These are phyloP conservation scores for Epistrophella euchroma DNA, from an alignment of 2,888 invertebrate genomes.

Conservation along the genomic window DNA sequence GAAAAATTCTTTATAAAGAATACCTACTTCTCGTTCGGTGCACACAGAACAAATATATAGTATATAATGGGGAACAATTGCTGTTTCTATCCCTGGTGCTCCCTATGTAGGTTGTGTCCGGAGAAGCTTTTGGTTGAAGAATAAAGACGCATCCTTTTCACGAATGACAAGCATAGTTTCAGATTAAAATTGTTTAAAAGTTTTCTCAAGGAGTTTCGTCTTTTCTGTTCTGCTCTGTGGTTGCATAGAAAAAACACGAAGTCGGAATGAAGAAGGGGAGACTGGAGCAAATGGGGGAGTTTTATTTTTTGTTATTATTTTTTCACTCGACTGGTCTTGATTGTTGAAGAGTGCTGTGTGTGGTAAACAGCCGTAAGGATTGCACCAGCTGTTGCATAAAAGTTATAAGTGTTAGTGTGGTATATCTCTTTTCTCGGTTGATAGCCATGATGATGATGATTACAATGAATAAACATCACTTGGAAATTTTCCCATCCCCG, in stretches of 20 bases:
- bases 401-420: conserved; percentile 56
- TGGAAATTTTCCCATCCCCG: conserved; percentile 6
- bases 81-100: conserved; percentile 16
- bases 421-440: neutral
- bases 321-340: conserved; percentile 46
- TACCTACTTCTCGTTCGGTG: conserved; percentile 42
- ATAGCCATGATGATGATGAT: conserved; percentile 55
- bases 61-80: neutral
- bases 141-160: conserved; percentile 50
- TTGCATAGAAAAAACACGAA: conserved; percentile 15
- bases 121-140: conserved; percentile 12
- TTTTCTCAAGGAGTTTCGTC: conserved; percentile 69
- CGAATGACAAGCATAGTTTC: conserved; percentile 72
- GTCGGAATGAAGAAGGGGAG: conserved; percentile 9
- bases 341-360: conserved; percentile 44
- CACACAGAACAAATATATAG: conserved; percentile 29
- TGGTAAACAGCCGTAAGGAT: conserved; percentile 36
- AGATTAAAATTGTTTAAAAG: conserved; percentile 73
- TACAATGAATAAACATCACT: conserved; percentile 41
- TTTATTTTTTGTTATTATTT: conserved; percentile 30
- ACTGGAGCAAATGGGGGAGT: neutral
- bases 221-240: conserved; percentile 13
- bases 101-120: neutral
- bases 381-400: conserved; percentile 62
- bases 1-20: conserved; percentile 56